These are phyloP conservation scores for Xenopus borealis DNA, from an alignment of 2,113 vertebrate genomes.

Conservation along the genomic window DNA sequence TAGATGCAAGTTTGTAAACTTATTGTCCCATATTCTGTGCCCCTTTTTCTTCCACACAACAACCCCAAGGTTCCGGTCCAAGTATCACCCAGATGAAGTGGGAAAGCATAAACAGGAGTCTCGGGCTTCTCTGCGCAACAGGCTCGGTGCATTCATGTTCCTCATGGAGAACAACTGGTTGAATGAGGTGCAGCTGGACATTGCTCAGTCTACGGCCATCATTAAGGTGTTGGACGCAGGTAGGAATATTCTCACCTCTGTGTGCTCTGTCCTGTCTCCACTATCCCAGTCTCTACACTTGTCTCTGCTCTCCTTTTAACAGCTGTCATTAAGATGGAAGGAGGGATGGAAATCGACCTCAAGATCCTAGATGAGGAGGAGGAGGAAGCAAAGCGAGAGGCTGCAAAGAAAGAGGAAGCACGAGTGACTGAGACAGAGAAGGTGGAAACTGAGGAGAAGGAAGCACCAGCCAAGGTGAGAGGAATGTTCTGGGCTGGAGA, in stretches of 20 bases:
- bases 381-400: constrained; percentile 63
- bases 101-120: constrained; percentile 77
- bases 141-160: constrained; percentile 77
- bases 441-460: constrained; percentile 57
- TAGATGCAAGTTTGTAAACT: no score
- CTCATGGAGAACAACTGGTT: constrained; percentile 84
- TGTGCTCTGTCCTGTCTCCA: background rate
- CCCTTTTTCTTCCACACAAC: constrained; percentile 11
- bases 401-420: constrained; percentile 51
- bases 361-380: constrained; percentile 87
- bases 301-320: background rate
- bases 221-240: constrained; percentile 87
- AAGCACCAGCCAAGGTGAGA: constrained; percentile 59
- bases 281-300: no score
- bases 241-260: constrained; percentile 29
- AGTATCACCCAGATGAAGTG: constrained; percentile 88
- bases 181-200: constrained; percentile 79
- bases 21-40: no score
- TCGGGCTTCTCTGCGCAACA: constrained; percentile 74
- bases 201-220: constrained; percentile 78
- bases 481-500: no score
- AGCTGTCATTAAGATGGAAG: constrained; percentile 96
- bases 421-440: constrained; percentile 60
- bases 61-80: constrained; percentile 82
- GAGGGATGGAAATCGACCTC: constrained; percentile 82